Conservation (phyloP, 2,797 vertebrate genomes). For the Staurois parvus region DNA sequence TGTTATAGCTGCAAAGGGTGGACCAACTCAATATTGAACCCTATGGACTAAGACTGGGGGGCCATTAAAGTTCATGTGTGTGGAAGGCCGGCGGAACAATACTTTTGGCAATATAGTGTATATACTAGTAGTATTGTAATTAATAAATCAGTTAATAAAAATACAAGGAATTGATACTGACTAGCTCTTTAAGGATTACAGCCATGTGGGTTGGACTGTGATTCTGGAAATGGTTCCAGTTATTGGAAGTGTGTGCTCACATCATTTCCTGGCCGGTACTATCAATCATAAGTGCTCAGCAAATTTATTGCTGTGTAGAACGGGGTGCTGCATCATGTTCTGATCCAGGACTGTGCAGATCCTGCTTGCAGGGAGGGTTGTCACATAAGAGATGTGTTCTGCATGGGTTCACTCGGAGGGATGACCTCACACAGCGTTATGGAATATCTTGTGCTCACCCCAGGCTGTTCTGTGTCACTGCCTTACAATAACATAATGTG, state of each 20-base stretch:
- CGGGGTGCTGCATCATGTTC: constrained; percentile 1
- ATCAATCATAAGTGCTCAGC: constrained; percentile 27
- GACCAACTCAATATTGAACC: too few species aligned
- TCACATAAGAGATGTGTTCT: constrained; percentile 27
- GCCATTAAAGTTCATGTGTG: too few species aligned
- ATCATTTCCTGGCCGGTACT: constrained; percentile 12
- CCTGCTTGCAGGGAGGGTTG: not conserved
- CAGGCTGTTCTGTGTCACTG: not conserved
- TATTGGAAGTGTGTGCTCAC: constrained; percentile 9
- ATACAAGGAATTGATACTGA: too few species aligned
- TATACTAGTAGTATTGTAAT: too few species aligned
- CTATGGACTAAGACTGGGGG: too few species aligned
- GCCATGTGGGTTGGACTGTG: too few species aligned
- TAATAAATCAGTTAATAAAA: too few species aligned
- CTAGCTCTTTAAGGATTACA: too few species aligned
- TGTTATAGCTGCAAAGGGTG: too few species aligned
- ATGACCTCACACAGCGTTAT: constrained; percentile 24
- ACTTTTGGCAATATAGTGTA: too few species aligned
- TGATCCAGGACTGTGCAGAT: constrained; percentile 23
- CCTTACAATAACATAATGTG: not conserved
- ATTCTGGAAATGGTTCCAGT: not conserved
- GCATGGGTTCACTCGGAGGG: constrained; percentile 28
- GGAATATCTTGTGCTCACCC: constrained; percentile 23
- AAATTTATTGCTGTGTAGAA: constrained; percentile 14
- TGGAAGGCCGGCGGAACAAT: too few species aligned